A percentile compares a stretch with the other conserved stretches of the same genome.
phyloP scores from a whole-genome alignment of 1,140 invertebrate species.

The Trachymyrmex septentrionalis region DNA sequence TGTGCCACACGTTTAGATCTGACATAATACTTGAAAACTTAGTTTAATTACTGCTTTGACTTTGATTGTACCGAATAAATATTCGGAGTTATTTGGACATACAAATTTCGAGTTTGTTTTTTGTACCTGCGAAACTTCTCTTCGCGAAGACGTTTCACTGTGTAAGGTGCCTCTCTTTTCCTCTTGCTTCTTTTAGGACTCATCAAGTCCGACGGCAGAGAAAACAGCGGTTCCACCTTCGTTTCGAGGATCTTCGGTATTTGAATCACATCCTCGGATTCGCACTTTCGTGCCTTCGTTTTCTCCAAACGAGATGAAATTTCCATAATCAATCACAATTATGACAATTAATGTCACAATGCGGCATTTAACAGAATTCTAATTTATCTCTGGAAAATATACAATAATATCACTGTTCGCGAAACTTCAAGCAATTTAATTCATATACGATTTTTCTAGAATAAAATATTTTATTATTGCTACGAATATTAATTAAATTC shows the following conservation, averaged over 20 bases:
- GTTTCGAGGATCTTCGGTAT: conserved; percentile 58
- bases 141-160: conserved; percentile 66
- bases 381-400: conserved; percentile 34
- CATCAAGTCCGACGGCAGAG: conserved; percentile 70
- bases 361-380: neutral
- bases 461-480: neutral
- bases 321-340: conserved; percentile 62
- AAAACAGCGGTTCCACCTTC: conserved; percentile 72
- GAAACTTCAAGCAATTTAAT: neutral
- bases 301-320: conserved; percentile 10
- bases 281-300: neutral
- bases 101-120: neutral
- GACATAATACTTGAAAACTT: neutral
- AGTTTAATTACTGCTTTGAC: conserved; percentile 6
- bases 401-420: neutral
- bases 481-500: conserved; percentile 1
- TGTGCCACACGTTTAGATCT: neutral
- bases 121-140: conserved; percentile 77
- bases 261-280: neutral
- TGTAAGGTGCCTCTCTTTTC: conserved; percentile 49
- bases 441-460: neutral
- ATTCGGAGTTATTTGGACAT: neutral
- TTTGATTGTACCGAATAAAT: neutral
- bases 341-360: neutral
- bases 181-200: conserved; percentile 58